Percentiles rank a stretch among this genome's conserved stretches.
These are phyloP conservation scores for Teleopsis dalmanni DNA, from an alignment of 1,140 invertebrate genomes.

Conservation along the genomic window DNA sequence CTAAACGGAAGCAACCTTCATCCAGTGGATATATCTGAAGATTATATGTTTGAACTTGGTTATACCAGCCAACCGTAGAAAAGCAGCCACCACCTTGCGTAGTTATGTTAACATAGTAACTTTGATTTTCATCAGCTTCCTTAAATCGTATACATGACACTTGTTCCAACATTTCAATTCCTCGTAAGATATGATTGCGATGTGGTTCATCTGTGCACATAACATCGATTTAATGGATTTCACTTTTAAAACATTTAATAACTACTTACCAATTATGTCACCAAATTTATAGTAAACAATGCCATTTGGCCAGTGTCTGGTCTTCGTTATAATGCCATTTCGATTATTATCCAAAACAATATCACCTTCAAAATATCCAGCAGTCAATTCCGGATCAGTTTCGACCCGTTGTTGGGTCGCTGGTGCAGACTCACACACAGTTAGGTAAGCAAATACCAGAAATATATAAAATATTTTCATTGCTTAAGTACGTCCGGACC, in stretches of 20 bases:
- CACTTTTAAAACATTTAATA: not conserved
- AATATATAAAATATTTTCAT: not conserved
- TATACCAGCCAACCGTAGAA: constrained; percentile 48
- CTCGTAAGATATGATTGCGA: not conserved
- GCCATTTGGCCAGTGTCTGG: constrained; percentile 52
- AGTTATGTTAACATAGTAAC: constrained; percentile 27
- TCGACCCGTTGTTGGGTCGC: not conserved
- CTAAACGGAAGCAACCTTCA: constrained; percentile 48
- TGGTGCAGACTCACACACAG: not conserved
- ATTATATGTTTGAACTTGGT: constrained; percentile 48
- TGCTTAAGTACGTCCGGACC: not conserved
- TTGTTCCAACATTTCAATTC: constrained; percentile 33
- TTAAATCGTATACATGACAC: constrained; percentile 28
- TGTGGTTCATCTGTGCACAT: constrained; percentile 2
- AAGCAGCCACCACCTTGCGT: constrained; percentile 43
- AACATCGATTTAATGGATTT: no score
- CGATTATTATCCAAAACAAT: constrained; percentile 21
- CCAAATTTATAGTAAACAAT: constrained; percentile 41
- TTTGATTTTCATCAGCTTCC: constrained; percentile 22
- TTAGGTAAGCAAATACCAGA: not conserved
- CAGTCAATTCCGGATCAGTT: constrained; percentile 18
- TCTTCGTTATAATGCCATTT: constrained; percentile 53
- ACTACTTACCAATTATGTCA: not conserved
- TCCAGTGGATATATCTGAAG: constrained; percentile 45
- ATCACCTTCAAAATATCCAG: constrained; percentile 29